Evolutionary conservation across 2,113 vertebrate genomes (phyloP).

Genomic region (Gymnogyps californianus): DNA sequence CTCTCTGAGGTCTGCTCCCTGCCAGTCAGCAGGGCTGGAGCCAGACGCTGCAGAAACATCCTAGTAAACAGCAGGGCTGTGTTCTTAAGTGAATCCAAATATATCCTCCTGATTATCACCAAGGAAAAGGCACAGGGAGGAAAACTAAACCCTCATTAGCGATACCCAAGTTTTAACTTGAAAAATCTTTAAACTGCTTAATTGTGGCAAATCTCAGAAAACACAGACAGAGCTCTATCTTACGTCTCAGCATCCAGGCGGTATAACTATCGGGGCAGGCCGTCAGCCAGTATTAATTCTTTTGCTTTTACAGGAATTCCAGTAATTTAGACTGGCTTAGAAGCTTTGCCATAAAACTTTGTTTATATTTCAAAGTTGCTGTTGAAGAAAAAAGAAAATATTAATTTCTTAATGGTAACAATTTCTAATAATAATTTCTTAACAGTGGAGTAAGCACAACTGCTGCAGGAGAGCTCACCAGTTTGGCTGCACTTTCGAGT

Average conservation of each 20-base stretch:
- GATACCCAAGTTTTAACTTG: background rate
- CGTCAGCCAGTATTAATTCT: background rate
- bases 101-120: background rate
- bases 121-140: background rate
- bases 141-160: background rate
- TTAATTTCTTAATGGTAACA: background rate
- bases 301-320: background rate
- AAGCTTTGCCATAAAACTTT: background rate
- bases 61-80: background rate
- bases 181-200: background rate
- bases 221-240: background rate
- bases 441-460: background rate
- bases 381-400: background rate
- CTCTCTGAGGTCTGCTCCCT: background rate
- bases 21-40: background rate
- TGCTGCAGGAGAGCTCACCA: background rate
- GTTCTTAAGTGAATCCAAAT: background rate
- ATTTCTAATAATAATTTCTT: background rate
- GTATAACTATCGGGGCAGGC: background rate
- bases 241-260: background rate
- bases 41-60: background rate
- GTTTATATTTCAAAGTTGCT: background rate
- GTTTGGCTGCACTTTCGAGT: background rate
- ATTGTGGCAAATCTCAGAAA: background rate
- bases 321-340: background rate